Evolutionary conservation across 2,888 invertebrate species (phyloP).

Genomic region (Lithodes maja): DNA sequence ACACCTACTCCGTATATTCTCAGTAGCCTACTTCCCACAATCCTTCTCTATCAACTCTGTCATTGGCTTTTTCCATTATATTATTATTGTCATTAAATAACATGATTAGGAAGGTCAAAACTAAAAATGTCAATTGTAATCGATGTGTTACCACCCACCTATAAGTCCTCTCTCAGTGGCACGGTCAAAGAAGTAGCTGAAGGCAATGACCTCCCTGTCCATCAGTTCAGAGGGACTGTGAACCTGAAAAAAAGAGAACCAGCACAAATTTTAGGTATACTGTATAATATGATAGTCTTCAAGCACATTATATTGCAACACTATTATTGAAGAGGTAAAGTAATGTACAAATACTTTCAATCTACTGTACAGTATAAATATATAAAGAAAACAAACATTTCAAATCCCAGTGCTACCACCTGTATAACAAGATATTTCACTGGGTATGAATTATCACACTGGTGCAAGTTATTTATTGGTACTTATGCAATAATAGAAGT

Average conservation of each 20-base stretch:
- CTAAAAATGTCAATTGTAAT: too few species aligned
- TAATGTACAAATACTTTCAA: neutral
- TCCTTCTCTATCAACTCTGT: neutral
- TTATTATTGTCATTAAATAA: neutral
- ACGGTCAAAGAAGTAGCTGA: conserved; percentile 96
- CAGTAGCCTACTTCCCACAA: too few species aligned
- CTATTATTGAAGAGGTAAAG: neutral
- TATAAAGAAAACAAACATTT: too few species aligned
- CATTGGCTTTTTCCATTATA: neutral
- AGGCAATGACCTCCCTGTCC: conserved; percentile 83
- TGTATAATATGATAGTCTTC: too few species aligned
- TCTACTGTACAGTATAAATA: neutral
- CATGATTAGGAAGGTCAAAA: neutral
- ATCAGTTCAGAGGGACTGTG: conserved; percentile 79
- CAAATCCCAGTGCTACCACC: too few species aligned
- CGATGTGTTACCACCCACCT: conserved; percentile 50
- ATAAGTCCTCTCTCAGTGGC: conserved; percentile 90
- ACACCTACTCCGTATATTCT: too few species aligned
- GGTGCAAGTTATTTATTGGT: too few species aligned
- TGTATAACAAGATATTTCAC: too few species aligned
- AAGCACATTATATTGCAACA: too few species aligned
- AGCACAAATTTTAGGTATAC: neutral
- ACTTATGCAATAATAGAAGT: too few species aligned
- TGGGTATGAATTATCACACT: too few species aligned
- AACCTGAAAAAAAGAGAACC: conserved; percentile 73